Conservation (phyloP, 2,888 invertebrate species). For the Mimachlamys varia region DNA sequence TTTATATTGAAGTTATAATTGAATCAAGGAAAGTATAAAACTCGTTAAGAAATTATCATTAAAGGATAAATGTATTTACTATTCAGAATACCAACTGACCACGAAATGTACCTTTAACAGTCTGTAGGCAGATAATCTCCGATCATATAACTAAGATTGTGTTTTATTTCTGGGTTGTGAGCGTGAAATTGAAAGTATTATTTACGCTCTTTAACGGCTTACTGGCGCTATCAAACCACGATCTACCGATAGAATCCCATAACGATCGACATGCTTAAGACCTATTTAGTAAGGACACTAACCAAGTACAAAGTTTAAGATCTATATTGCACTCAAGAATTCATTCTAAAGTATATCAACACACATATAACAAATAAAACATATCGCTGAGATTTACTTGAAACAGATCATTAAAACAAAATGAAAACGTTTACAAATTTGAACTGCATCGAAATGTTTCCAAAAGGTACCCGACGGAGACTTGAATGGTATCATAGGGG, state of each 20-base stretch:
- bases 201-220: neutral
- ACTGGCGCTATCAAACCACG: neutral
- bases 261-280: neutral
- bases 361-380: too few species aligned
- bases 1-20: too few species aligned
- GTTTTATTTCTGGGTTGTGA: conserved; percentile 13
- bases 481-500: too few species aligned
- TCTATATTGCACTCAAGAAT: neutral
- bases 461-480: too few species aligned
- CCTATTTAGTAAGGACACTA: neutral
- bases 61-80: conserved; percentile 21
- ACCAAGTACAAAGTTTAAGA: neutral
- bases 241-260: neutral
- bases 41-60: neutral
- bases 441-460: too few species aligned
- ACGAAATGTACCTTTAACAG: neutral
- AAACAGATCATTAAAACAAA: too few species aligned
- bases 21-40: neutral
- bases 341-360: neutral
- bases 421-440: too few species aligned
- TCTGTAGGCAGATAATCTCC: neutral
- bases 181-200: conserved; percentile 18
- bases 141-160: neutral
- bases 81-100: conserved; percentile 24
- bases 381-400: too few species aligned